phyloP scores from a whole-genome alignment of 2,888 invertebrate species.

The Invenusta paracnida region DNA sequence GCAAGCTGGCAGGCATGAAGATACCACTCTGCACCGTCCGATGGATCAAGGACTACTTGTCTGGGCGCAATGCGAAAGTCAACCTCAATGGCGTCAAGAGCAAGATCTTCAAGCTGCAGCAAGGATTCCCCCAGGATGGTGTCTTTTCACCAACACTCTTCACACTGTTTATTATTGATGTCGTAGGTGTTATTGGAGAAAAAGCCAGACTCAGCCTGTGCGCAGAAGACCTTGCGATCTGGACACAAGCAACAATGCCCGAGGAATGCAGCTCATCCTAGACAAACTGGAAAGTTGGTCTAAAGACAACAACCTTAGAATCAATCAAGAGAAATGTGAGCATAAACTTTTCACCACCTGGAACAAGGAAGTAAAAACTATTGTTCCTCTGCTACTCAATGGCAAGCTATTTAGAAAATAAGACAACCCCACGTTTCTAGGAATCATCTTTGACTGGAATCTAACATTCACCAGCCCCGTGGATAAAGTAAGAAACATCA shows the following conservation, averaged over 20 bases:
- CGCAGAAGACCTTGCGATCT: not conserved
- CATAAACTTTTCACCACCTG: not conserved
- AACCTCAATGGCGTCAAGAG: not conserved
- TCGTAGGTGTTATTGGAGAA: not conserved
- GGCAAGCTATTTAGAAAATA: not conserved
- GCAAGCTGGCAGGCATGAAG: not conserved
- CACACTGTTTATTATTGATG: conserved; percentile 61
- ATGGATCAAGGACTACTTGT: not conserved
- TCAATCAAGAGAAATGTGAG: conserved; percentile 25
- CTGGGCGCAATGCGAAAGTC: not conserved
- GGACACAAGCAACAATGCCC: not conserved
- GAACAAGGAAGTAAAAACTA: not conserved
- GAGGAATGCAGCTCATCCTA: not conserved
- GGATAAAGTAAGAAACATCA: not conserved
- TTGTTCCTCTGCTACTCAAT: not conserved
- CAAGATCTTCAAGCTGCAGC: not conserved
- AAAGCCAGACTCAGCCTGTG: not conserved
- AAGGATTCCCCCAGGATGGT: not conserved
- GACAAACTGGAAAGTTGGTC: not conserved
- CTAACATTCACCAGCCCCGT: not conserved
- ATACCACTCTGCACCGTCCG: not conserved
- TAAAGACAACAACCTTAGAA: not conserved
- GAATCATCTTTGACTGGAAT: not conserved
- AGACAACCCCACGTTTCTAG: not conserved
- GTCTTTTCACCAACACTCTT: conserved; percentile 60